Conservation (phyloP, 1,140 invertebrate genomes). For the Apocrypta bakeri region DNA sequence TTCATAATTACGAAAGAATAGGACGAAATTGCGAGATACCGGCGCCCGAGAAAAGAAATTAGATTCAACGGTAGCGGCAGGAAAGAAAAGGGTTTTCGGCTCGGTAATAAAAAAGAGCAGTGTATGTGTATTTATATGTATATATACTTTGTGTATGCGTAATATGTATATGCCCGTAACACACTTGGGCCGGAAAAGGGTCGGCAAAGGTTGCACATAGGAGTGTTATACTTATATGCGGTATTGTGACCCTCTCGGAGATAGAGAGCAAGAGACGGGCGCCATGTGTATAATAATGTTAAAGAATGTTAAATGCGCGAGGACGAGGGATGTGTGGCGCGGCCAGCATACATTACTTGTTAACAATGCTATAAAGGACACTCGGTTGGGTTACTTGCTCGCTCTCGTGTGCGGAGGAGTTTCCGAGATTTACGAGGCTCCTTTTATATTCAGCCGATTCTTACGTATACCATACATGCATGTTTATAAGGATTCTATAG, state of each 20-base stretch:
- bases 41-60: constrained; percentile 49
- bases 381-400: constrained; percentile 71
- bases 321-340: constrained; percentile 50
- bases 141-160: too few species aligned
- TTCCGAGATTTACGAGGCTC: constrained; percentile 56
- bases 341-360: constrained; percentile 74
- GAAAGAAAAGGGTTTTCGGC: constrained; percentile 47
- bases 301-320: constrained; percentile 73
- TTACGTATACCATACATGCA: constrained; percentile 2
- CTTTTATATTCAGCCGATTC: constrained; percentile 53
- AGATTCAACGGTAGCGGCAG: constrained; percentile 35
- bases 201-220: neutral
- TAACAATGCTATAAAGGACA: constrained; percentile 76
- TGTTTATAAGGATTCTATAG: neutral
- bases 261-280: constrained; percentile 58
- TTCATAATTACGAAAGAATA: constrained; percentile 54
- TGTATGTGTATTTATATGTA: too few species aligned
- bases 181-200: constrained; percentile 46
- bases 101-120: constrained; percentile 46
- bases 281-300: constrained; percentile 75
- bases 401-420: constrained; percentile 49
- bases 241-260: neutral
- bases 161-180: neutral
- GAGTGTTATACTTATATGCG: neutral
- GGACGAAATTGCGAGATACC: constrained; percentile 41